A percentile compares a stretch with the other conserved stretches of the same genome.
Conservation (phyloP, 2,113 vertebrate genomes). For the Cyphotilapia sp. region DNA sequence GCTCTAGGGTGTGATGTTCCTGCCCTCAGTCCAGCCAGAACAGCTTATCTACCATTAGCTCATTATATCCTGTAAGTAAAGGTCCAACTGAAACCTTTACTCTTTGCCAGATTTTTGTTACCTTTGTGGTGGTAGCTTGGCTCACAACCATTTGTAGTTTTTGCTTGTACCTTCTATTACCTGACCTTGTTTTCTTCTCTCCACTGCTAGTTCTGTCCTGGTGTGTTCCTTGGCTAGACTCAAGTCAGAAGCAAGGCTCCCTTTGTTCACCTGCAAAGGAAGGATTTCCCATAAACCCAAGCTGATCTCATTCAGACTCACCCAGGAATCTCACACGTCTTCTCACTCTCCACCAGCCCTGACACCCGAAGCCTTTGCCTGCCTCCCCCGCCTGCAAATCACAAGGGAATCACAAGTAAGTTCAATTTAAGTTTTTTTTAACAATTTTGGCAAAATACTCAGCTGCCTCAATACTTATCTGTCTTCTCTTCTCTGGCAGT, state of each 20-base stretch:
- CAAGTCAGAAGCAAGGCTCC: neutral
- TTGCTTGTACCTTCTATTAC: neutral
- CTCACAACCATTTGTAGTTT: neutral
- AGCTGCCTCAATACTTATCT: neutral
- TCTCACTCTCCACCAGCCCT: neutral
- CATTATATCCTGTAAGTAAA: neutral
- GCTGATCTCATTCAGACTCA: neutral
- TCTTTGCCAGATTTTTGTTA: neutral
- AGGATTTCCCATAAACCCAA: neutral
- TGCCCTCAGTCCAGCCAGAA: neutral
- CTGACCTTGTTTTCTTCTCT: neutral
- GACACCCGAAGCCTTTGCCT: neutral
- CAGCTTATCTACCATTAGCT: neutral
- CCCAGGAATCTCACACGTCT: neutral
- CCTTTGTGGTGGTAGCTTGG: neutral
- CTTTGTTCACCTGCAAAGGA: neutral
- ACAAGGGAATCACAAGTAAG: neutral
- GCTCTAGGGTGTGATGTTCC: neutral
- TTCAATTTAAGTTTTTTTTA: neutral
- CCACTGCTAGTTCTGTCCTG: neutral
- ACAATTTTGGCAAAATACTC: neutral
- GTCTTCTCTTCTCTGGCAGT: neutral
- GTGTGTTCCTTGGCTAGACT: neutral
- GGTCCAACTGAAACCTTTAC: neutral
- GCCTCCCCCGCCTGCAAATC: neutral